Evolutionary conservation across 2,888 invertebrate species (phyloP), one percentile per base, ranked within the genome.

Genomic region (Nowickia ferox): DNA sequence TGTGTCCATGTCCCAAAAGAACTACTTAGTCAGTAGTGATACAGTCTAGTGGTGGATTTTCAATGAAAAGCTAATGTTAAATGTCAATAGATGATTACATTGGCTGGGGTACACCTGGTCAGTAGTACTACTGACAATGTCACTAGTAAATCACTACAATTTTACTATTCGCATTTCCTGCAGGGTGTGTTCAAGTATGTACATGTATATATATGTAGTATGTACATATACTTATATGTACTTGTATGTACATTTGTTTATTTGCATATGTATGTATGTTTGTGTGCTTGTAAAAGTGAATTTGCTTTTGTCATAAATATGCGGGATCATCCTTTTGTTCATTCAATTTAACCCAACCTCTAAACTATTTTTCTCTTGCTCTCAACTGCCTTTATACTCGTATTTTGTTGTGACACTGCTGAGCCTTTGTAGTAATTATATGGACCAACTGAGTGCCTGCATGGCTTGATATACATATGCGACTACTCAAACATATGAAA

Each of bases 251-350:
- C 6, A 44, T 42, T 9, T 38, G 1, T 66, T 13, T 15, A 69
- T 57, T 9, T 46, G 63, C 71, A 44, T 19, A 40, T 22, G 42
- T 3, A 17, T 5, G 8, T 9, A n/a, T 48, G 13, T 61, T 9
- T n/a, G 11, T 44, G 19, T 59, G 74, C n/a, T 40, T 22, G n/a
- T 53, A 51, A 15, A 11, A 55, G 22, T 63, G n/a, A 79, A 63
- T 75, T 79, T 65, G 75, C 74, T 74, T 78, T 84, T 77, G 74
- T 57, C 75, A 75, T 68, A 85, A 74, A 78, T 78, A 85, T 86
- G 83, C 86, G 86, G 86, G 83, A 79, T 86, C 86, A 80, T 83
- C 86, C 83, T 66, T 83, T 81, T 81, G 81, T 81, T 74, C 6
- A 59, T 17, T 79, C 55, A 55, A 71, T 46, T 30, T 46, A 9